phyloP scores from a whole-genome alignment of 2,113 vertebrate species.

The Burhinus bistriatus region DNA sequence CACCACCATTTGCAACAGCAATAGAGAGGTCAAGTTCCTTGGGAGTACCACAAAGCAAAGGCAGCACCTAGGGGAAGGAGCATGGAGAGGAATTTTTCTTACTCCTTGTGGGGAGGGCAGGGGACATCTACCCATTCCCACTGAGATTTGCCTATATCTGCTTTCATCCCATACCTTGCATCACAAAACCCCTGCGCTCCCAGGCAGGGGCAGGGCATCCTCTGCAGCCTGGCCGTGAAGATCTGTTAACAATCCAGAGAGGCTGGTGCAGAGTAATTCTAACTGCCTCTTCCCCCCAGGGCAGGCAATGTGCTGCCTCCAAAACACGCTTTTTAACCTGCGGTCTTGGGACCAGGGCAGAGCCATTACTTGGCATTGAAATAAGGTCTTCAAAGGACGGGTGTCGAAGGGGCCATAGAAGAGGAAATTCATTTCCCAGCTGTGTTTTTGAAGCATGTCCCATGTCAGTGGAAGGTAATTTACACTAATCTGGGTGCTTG shows the following conservation, averaged over 20 bases:
- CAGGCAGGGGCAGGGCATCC: neutral
- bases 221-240: neutral
- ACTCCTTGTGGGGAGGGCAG: neutral
- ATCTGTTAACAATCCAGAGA: neutral
- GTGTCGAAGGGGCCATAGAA: neutral
- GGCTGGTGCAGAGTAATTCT: neutral
- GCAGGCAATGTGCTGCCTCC: neutral
- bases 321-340: neutral
- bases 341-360: neutral
- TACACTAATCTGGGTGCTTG: neutral
- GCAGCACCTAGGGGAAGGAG: neutral
- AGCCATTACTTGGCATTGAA: neutral
- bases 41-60: neutral
- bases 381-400: neutral
- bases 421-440: constrained; percentile 1
- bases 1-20: neutral
- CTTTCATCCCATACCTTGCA: neutral
- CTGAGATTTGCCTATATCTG: neutral
- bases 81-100: neutral
- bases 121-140: neutral
- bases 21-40: neutral
- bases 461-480: neutral
- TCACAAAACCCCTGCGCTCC: neutral
- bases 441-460: neutral
- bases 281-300: neutral